Percentiles rank a stretch among this genome's conserved stretches.
phyloP scores from a whole-genome alignment of 2,888 invertebrate species.

The Lobophora halterata region DNA sequence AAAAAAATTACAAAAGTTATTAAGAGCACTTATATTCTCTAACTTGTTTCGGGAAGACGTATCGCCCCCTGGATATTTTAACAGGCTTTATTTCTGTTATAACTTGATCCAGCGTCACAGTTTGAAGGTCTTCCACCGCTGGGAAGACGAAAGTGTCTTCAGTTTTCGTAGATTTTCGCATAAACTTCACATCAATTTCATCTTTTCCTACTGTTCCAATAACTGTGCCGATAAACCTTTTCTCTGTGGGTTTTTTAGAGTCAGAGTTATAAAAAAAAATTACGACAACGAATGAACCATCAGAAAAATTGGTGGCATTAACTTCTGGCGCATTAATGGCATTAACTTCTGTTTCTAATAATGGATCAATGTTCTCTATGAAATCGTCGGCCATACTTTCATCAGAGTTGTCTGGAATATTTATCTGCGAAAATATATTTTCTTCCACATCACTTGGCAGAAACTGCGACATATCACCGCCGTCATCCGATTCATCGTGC shows the following conservation, averaged over 20 bases:
- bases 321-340: conserved; percentile 4
- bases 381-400: conserved; percentile 5
- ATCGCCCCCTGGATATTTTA: conserved; percentile 12
- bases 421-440: conserved; percentile 2
- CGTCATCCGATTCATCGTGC: conserved; percentile 12
- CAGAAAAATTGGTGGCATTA: conserved; percentile 4
- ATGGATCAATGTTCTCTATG: conserved; percentile 7
- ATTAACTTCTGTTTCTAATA: conserved; percentile 6
- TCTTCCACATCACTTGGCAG: conserved; percentile 6
- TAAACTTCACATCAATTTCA: conserved; percentile 9
- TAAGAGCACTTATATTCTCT: conserved; percentile 13
- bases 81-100: conserved; percentile 8
- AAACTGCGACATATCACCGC: conserved; percentile 9
- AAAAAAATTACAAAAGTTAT: conserved; percentile 12
- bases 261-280: conserved; percentile 4
- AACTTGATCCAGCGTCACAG: conserved; percentile 8
- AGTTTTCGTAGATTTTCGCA: conserved; percentile 12
- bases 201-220: conserved; percentile 6
- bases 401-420: conserved; percentile 7
- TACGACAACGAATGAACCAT: conserved; percentile 4
- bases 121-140: conserved; percentile 7
- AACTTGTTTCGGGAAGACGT: conserved; percentile 14
- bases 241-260: conserved; percentile 7
- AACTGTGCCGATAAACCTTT: conserved; percentile 9
- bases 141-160: conserved; percentile 13